Percentiles rank a stretch among this genome's conserved stretches.
Evolutionary conservation across 2,113 vertebrate genomes (phyloP).

Genomic region (Gallinago jamesoni): DNA sequence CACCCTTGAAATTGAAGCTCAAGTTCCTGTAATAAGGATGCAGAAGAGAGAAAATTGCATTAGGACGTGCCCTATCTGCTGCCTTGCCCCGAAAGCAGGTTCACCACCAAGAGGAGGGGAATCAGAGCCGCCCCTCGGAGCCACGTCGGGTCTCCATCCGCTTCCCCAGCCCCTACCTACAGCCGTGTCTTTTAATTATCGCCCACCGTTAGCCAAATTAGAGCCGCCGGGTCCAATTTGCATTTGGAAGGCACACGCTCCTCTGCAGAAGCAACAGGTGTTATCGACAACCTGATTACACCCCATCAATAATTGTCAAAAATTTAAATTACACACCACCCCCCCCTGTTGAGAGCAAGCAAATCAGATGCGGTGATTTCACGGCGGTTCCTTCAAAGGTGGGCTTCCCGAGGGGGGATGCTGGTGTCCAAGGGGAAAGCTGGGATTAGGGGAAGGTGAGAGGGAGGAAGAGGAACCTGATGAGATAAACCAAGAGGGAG

Average conservation of each 20-base stretch:
- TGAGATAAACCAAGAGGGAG: neutral
- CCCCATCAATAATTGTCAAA: neutral
- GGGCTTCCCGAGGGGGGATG: neutral
- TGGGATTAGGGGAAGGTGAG: neutral
- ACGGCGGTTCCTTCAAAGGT: neutral
- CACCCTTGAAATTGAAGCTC: neutral
- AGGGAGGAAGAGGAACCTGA: neutral
- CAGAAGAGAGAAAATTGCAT: neutral
- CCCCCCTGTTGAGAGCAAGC: neutral
- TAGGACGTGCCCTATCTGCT: neutral
- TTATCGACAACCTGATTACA: neutral
- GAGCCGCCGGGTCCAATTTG: neutral
- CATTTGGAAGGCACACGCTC: neutral
- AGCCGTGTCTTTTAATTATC: neutral
- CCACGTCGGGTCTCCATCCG: neutral
- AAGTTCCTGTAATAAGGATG: neutral
- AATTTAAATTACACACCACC: neutral
- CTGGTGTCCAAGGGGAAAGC: neutral
- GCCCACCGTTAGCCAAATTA: rapidly evolving
- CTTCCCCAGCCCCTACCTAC: neutral
- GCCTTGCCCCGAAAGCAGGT: neutral
- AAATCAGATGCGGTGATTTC: rapidly evolving
- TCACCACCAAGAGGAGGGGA: rapidly evolving
- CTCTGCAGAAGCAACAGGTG: neutral
- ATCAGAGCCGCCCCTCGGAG: neutral